phyloP scores from a whole-genome alignment of 2,888 invertebrate genomes.

The Spicauda simplicius region DNA sequence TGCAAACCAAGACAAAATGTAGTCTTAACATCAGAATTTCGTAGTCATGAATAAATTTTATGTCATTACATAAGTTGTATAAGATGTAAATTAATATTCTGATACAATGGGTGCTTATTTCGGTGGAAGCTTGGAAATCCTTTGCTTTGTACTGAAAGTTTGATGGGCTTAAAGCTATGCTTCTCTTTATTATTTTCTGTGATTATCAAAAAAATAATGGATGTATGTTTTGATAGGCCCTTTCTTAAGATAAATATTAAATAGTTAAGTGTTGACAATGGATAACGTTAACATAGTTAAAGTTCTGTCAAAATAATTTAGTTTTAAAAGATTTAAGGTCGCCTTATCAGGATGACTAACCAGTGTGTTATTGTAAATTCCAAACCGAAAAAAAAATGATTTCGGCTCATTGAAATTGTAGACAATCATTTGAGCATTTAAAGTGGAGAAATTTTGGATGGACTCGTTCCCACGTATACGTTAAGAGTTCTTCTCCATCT shows the following conservation, averaged over 20 bases:
- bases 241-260: neutral
- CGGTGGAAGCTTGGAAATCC: conserved; percentile 39
- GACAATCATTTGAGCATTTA: too few relatives aligned
- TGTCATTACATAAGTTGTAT: conserved; percentile 18
- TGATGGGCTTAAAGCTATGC: conserved; percentile 42
- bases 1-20: neutral
- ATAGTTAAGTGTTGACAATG: neutral
- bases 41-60: conserved; percentile 6
- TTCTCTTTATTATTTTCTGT: conserved; percentile 27
- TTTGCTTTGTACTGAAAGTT: conserved; percentile 41
- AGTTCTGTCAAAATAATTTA: neutral
- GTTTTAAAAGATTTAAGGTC: neutral
- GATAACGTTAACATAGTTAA: too few relatives aligned
- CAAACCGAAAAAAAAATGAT: too few relatives aligned
- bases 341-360: too few relatives aligned
- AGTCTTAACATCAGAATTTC: neutral
- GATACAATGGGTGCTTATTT: conserved; percentile 39
- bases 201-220: conserved; percentile 22
- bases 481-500: conserved; percentile 23
- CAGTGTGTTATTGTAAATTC: too few relatives aligned
- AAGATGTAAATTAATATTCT: conserved; percentile 33
- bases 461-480: conserved; percentile 34
- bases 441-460: conserved; percentile 33
- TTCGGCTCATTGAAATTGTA: too few relatives aligned
- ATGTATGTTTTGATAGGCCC: conserved; percentile 10